Conservation (phyloP, 2,888 invertebrate genomes). For the Leucania comma region DNA sequence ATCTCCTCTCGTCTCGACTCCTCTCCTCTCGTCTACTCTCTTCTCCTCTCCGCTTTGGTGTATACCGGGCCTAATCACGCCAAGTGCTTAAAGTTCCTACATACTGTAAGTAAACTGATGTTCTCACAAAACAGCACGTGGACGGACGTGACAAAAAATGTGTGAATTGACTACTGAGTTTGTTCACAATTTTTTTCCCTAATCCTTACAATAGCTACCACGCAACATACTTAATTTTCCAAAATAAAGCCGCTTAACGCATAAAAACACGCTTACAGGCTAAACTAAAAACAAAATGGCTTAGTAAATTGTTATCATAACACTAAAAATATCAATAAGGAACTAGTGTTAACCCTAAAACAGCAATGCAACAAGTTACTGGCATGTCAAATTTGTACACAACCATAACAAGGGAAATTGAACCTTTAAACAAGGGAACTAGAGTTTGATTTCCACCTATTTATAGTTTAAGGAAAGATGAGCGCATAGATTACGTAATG, state of each 20-base stretch:
- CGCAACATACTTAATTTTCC: not conserved
- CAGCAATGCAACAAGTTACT: slow-evolving; percentile 76
- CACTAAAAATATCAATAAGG: slow-evolving; percentile 73
- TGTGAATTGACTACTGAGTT: not conserved
- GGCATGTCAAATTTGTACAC: slow-evolving; percentile 68
- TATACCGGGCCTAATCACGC: too few species aligned
- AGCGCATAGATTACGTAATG: slow-evolving; percentile 84
- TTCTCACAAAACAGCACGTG: not conserved
- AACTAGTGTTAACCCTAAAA: slow-evolving; percentile 74
- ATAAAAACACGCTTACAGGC: not conserved
- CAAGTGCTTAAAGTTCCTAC: not conserved
- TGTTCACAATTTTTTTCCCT: not conserved
- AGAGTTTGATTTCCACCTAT: slow-evolving; percentile 48
- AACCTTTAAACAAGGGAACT: slow-evolving; percentile 10
- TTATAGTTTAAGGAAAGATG: slow-evolving; percentile 76
- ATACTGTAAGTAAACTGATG: not conserved
- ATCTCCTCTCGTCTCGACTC: too few species aligned
- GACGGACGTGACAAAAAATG: slow-evolving; percentile 1
- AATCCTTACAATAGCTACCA: not conserved
- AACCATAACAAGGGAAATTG: slow-evolving; percentile 28
- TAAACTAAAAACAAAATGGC: slow-evolving; percentile 28
- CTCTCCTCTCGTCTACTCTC: too few species aligned
- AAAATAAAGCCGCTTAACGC: slow-evolving; percentile 3
- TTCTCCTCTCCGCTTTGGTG: too few species aligned
- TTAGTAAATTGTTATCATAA: slow-evolving; percentile 62